Evolutionary conservation across 1,140 invertebrate genomes (phyloP).

Genomic region (Zaprionus ghesquierei): DNA sequence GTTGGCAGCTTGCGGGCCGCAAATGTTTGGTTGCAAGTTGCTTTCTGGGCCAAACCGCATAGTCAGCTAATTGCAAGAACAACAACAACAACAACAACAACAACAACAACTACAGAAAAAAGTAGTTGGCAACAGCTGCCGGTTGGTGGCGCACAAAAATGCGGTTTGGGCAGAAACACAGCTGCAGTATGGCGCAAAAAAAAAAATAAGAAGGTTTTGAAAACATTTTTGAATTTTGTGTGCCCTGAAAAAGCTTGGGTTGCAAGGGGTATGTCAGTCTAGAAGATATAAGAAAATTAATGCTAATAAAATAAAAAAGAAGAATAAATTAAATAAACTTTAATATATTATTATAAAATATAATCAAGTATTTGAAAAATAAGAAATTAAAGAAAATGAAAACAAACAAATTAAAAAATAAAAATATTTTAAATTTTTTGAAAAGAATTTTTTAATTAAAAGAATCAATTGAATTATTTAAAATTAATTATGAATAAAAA

Average conservation of each 20-base stretch:
- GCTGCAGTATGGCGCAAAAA: conserved; percentile 24
- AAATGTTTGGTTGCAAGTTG: conserved; percentile 61
- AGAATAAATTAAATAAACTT: not conserved
- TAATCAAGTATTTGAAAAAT: too few relatives aligned
- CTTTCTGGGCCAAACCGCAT: conserved; percentile 75
- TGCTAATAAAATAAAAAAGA: not conserved
- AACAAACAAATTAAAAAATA: not conserved
- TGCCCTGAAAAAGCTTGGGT: not conserved
- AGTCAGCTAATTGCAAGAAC: conserved; percentile 71
- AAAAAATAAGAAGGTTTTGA: not conserved
- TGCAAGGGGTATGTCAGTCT: not conserved
- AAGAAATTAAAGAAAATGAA: not conserved
- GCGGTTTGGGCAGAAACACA: conserved; percentile 54
- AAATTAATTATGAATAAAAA: too few relatives aligned
- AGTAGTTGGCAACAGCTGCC: conserved; percentile 32
- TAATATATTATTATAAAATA: too few relatives aligned
- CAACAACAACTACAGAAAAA: not conserved
- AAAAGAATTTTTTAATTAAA: too few relatives aligned
- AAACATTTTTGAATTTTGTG: conserved; percentile 2
- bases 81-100: conserved; percentile 14
- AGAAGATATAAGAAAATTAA: not conserved
- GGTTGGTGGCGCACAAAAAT: conserved; percentile 52
- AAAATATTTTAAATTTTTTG: not conserved
- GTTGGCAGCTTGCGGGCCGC: conserved; percentile 56
- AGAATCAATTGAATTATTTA: too few relatives aligned